A percentile compares a stretch with the other conserved stretches of the same genome.
Conservation (phyloP, 2,888 invertebrate genomes). For the Seira sanloemensis region DNA sequence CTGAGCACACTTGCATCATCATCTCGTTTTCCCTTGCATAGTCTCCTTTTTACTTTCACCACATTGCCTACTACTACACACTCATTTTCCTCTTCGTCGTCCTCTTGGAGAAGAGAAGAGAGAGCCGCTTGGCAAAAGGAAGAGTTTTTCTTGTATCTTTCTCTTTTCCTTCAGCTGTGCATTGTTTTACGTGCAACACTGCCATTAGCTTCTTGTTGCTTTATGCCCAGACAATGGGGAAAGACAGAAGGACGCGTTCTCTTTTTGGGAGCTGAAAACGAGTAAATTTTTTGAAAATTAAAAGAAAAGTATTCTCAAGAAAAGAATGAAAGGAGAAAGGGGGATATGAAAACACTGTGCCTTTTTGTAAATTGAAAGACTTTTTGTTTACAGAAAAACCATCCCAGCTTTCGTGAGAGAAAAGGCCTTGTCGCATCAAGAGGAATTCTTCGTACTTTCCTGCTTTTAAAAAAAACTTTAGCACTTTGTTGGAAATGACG, state of each 20-base stretch:
- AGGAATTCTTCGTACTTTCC: conserved; percentile 12
- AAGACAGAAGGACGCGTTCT: conserved; percentile 1
- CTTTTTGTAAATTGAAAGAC: conserved; percentile 9
- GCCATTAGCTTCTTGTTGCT: conserved; percentile 21
- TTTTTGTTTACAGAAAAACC: conserved; percentile 2
- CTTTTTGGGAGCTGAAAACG: background rate
- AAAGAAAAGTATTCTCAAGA: background rate
- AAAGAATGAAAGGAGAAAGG: conserved; percentile 10
- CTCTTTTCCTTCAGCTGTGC: conserved; percentile 1
- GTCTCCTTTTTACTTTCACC: background rate
- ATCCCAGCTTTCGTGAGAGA: background rate
- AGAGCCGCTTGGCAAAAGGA: background rate
- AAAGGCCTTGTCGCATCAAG: conserved; percentile 4
- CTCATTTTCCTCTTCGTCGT: background rate
- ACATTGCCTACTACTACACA: background rate
- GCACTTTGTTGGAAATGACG: background rate
- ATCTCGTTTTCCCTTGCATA: background rate
- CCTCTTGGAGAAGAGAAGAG: no score
- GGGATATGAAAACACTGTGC: background rate
- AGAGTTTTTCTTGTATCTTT: background rate
- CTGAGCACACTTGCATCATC: background rate
- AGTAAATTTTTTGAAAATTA: conserved; percentile 10
- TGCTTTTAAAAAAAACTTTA: background rate
- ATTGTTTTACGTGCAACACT: conserved; percentile 16
- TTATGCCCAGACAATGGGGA: background rate